Evolutionary conservation across 2,113 vertebrate genomes (phyloP).

Genomic region (Meriones unguiculatus): DNA sequence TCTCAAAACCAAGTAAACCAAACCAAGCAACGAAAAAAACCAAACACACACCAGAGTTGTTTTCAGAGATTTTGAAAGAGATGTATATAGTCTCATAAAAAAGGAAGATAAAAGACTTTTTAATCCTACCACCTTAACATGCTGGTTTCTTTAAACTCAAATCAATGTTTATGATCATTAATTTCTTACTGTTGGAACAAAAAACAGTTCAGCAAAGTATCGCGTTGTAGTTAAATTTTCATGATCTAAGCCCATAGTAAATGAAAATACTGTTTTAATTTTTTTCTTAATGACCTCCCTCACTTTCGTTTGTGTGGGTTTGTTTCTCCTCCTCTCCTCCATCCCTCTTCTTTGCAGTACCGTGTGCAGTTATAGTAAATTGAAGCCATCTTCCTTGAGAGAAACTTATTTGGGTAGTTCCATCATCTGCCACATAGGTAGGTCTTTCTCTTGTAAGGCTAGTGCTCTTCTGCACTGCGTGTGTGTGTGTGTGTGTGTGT

Average conservation of each 20-base stretch:
- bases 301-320: neutral
- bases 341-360: neutral
- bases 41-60: neutral
- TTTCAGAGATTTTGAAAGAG: slow-evolving; percentile 10
- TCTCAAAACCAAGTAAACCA: neutral
- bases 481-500: no score
- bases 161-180: neutral
- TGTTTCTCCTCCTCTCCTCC: neutral
- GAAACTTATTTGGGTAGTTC: neutral
- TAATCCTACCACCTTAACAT: neutral
- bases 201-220: slow-evolving; percentile 14
- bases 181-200: neutral
- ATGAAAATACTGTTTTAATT: slow-evolving; percentile 12
- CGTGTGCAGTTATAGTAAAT: neutral
- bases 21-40: neutral
- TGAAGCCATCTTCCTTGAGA: neutral
- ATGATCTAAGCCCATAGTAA: neutral
- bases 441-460: neutral
- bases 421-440: neutral
- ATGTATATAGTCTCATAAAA: neutral
- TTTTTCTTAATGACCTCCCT: neutral
- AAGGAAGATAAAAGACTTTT: neutral
- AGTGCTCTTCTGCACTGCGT: no score
- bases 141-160: slow-evolving; percentile 50
- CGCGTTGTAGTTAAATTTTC: slow-evolving; percentile 16